Evolutionary conservation across 1,140 invertebrate species (phyloP), one percentile per base, ranked within the genome.

Genomic region (Hesperophylax magnus): DNA sequence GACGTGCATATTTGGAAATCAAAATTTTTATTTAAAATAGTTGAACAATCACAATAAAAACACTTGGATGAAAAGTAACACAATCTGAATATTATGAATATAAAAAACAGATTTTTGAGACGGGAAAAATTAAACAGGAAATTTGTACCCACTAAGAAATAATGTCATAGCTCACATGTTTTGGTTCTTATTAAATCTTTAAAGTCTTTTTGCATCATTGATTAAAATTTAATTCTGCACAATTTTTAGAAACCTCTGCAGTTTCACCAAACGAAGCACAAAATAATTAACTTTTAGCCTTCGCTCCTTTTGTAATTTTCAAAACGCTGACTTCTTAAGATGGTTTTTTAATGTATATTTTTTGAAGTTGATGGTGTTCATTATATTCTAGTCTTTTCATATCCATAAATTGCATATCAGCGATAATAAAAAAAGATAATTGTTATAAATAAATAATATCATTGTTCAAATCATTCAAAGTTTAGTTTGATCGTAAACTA

Each of bases 401-500:
- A 72, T 72, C 69, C 63, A 27, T 9, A 67, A 72, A 2, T 72
- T 69, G 65, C 69, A 72, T 72, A 72, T 72, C 69, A 53, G 52
- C 39, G 18, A 71, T 71, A 39, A 54, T 72, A 18, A 47, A 71
- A 58, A 54, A 58, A 18, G 6, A 58, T 58, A 58, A n/a, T 58
- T 58, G 54, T 58, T 58, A 18, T 58, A 58, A 47, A 47, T 47
- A 47, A 39, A 47, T 27, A 63, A 22, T 67, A 31, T 67, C 24
- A 67, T 24, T 67, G 31, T 67, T 18, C 56, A 58, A 20, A 20
- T 6, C 56, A 58, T 58, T 58, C 56, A 58, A 58, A 18, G n/a
- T 58, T 58, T 58, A 58, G 56, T 58, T 58, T 8, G 7, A 18
- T 11, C 8, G n/a, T n/a, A 20, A n/a, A 56, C 54, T 58, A 58